phyloP scores from a whole-genome alignment of 1,140 invertebrate species.

The Aphelinus certus region DNA sequence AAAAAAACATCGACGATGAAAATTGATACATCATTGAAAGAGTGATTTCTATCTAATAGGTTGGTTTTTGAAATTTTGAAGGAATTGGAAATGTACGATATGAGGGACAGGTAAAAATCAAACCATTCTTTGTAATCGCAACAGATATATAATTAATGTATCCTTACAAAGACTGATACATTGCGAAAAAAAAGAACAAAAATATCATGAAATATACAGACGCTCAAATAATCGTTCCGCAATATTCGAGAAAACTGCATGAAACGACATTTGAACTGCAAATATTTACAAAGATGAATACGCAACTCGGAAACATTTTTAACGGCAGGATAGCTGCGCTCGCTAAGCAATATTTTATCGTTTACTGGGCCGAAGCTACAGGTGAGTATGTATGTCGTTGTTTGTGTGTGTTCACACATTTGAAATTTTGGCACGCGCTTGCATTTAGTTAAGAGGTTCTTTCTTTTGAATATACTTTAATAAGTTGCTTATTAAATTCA shows the following conservation, averaged over 20 bases:
- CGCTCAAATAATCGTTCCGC: constrained; percentile 49
- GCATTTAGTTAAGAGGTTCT: constrained; percentile 3
- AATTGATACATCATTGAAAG: no score
- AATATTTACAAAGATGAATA: constrained; percentile 35
- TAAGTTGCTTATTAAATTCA: background rate
- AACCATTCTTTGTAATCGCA: constrained; percentile 54
- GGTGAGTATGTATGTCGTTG: background rate
- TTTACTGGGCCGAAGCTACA: background rate
- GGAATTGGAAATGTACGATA: no score
- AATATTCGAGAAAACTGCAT: constrained; percentile 52
- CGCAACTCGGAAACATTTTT: constrained; percentile 45
- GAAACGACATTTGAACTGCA: constrained; percentile 35
- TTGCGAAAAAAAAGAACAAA: constrained; percentile 57
- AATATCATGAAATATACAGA: constrained; percentile 60
- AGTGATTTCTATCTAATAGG: no score
- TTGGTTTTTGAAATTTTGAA: no score
- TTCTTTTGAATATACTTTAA: background rate
- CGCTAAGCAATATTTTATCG: constrained; percentile 23
- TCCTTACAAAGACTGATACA: constrained; percentile 62
- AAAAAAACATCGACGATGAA: no score
- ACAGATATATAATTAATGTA: constrained; percentile 63
- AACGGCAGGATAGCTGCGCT: constrained; percentile 20
- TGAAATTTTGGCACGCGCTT: constrained; percentile 53
- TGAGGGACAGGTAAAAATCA: no score
- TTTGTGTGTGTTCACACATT: constrained; percentile 23